These are phyloP conservation scores for Argopecten irradians DNA, from an alignment of 1,140 invertebrate genomes.

Conservation along the genomic window DNA sequence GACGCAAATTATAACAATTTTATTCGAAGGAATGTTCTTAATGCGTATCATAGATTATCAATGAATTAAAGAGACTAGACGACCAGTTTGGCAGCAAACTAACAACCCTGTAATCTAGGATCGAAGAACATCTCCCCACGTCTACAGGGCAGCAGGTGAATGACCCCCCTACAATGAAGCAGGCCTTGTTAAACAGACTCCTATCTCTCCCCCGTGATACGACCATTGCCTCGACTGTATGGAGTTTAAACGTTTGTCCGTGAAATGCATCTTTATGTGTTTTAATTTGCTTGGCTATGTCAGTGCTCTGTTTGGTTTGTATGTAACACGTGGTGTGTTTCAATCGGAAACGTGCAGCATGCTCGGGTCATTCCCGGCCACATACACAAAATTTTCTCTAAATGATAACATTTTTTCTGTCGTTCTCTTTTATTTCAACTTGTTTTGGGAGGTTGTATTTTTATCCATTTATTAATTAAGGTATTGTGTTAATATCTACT, in stretches of 20 bases:
- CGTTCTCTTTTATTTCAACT: neutral
- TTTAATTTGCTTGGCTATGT: neutral
- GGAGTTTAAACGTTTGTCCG: constrained; percentile 5
- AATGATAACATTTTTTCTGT: neutral
- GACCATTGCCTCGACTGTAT: neutral
- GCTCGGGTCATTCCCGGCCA: neutral
- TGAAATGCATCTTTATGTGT: neutral
- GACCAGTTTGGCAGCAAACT: neutral
- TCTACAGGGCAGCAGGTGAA: neutral
- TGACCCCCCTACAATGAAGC: neutral
- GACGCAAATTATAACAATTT: too few relatives aligned
- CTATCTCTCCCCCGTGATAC: neutral
- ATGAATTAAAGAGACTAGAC: neutral
- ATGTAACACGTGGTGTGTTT: neutral
- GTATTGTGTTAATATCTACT: neutral
- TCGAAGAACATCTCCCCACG: neutral
- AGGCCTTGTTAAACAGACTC: neutral
- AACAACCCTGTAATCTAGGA: neutral
- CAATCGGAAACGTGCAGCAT: neutral
- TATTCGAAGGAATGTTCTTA: too few relatives aligned
- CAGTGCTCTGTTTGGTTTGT: neutral
- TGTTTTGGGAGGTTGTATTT: neutral
- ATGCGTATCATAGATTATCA: too few relatives aligned
- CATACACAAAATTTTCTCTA: neutral
- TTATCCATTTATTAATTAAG: neutral